Base-by-base conservation (phyloP, 2,113 vertebrate genomes). In the Neogobius melanostomus region DNA sequence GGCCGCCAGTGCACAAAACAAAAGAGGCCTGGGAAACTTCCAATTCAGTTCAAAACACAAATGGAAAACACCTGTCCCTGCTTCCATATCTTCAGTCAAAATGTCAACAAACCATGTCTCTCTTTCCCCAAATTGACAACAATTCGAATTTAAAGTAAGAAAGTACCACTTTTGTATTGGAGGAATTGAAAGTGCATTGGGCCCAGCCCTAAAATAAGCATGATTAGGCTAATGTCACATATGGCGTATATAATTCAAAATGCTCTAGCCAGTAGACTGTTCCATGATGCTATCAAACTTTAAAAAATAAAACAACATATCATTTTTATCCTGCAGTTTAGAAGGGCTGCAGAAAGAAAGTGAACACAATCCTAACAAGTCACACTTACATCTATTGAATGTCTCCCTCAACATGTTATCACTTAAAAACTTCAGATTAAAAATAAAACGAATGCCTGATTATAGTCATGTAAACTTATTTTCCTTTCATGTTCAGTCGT, bases 1-100 rank as follows among this genome's bases (percentile, higher is more conserved):
- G 95, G 92, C 94, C 92, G 92, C 96, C 93, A 95, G 95, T 95
- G 94, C 94, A 95, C 93, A 91, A 92, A 85, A 80, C 70, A 57
- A 82, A 77, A 11, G 50, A 84, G 60, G 74, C 79, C 80, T 72
- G 83, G 84, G 80, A 76, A 82, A 80, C 82, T 80, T 86, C 77
- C 76, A 84, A 81, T 74, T 84, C 79, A 43, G 21, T 65, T 78
- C 56, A 74, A 75, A 69, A 8, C 77, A 52, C 11, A 65, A 82
- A 83, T 75, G 72, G 64, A 42, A 42, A 80, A 75, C 74, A 44
- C 17, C 11, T 43, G 57, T 48, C 64, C 17, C 7, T 12, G n/a
- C 11, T 74, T n/a, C 2, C 2, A 52, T 28, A 8, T 14, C 52
- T 44, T 76, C 65, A 69, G 74, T 69, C 66, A 61, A 50, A 69